Base-by-base conservation (phyloP, 2,797 vertebrate species). In the Enteromius paludinosus region DNA sequence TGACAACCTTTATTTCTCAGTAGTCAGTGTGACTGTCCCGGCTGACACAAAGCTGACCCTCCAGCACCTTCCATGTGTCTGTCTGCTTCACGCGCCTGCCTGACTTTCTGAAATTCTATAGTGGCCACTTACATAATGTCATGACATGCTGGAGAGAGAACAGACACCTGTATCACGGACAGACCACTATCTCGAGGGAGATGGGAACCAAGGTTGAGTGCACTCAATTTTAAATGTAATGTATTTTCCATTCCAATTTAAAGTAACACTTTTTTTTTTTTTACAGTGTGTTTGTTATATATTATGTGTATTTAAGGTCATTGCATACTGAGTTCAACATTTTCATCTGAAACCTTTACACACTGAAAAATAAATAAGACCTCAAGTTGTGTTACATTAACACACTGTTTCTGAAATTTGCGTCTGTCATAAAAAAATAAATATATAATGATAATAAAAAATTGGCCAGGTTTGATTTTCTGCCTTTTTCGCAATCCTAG, bases 41-140 rank as follows among this genome's bases (percentile, higher is more conserved):
- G 18, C 74, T 82, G 81, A 79, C 83, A 83, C 54, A 75, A 80
- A 85, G 81, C 82, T 80, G 79, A 85, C 81, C 85, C 85, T 70
- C 47, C 8, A 23, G 79, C 59, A 66, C 23, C 84, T 61, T 70
- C 20, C 35, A 68, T 41, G 59, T 3, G 2, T 45, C 72, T 25
- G 79, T 43, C 68, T 72, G 59, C 47, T 73, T 20, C 35, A 47
- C 38, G 38, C 52, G 30, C 43, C 69, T 18, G 62, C 65, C 78
- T 23, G 5, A 33, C 82, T 75, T 83, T 71, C 61, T 43, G 78
- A 73, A 84, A 84, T 64, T 83, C n/a, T 69, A 82, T 82, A 56
- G 23, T 6, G 23, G 68, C 49, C 49, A 81, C 74, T 83, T 82
- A 82, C 81, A 84, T 69, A 78, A 75, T 86, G 81, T 65, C 75